phyloP scores from a whole-genome alignment of 2,113 vertebrate genomes.

The Daboia siamensis region DNA sequence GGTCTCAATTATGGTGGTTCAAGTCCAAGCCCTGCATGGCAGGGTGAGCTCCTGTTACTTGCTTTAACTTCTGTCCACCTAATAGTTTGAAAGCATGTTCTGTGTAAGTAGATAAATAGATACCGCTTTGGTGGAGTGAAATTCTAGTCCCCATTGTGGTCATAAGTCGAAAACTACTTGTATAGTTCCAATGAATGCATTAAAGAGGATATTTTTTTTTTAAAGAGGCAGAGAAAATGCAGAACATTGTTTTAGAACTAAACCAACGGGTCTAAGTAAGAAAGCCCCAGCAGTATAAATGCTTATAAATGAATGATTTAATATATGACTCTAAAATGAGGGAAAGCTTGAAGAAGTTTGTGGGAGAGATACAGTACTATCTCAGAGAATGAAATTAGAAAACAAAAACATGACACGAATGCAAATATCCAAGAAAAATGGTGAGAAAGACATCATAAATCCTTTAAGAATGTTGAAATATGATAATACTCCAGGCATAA shows the following conservation, averaged over 20 bases:
- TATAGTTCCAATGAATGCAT: not conserved
- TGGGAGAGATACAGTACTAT: not conserved
- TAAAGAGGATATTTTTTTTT: not conserved
- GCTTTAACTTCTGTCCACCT: too few relatives aligned
- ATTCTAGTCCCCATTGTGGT: not conserved
- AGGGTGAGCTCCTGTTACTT: too few relatives aligned
- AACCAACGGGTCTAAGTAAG: not conserved
- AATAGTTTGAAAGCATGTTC: too few relatives aligned
- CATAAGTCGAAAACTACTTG: not conserved
- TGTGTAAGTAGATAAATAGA: too few relatives aligned
- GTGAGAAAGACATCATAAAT: not conserved
- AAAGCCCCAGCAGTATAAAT: not conserved
- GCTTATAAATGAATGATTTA: not conserved
- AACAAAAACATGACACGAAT: not conserved
- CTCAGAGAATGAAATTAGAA: not conserved
- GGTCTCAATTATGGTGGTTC: too few relatives aligned
- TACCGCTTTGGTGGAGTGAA: not conserved
- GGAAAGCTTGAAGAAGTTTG: not conserved
- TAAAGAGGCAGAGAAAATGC: not conserved
- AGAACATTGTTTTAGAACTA: not conserved
- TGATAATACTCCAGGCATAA: not conserved
- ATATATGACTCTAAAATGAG: not conserved
- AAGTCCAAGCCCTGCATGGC: too few relatives aligned
- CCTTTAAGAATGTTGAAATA: not conserved
- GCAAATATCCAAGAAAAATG: not conserved